phyloP scores from a whole-genome alignment of 2,888 invertebrate species.

The Callyntrura sp. region DNA sequence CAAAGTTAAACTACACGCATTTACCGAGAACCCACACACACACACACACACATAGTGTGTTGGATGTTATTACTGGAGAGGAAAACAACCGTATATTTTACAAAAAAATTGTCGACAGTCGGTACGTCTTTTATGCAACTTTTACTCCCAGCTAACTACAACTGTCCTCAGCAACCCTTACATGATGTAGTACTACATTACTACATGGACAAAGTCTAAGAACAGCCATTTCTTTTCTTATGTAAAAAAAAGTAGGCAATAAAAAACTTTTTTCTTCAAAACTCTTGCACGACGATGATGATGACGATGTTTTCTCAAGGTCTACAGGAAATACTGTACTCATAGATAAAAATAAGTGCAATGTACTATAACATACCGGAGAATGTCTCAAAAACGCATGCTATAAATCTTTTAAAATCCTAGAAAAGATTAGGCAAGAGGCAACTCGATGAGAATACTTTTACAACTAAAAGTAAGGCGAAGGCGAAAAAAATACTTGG shows the following conservation, averaged over 20 bases:
- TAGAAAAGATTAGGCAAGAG: conserved; percentile 58
- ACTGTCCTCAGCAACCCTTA: conserved; percentile 8
- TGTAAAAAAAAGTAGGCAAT: conserved; percentile 10
- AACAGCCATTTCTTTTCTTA: conserved; percentile 17
- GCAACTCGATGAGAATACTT: conserved; percentile 32
- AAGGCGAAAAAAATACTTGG: conserved; percentile 60
- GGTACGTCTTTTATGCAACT: conserved; percentile 25
- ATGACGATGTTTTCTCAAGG: conserved; percentile 56
- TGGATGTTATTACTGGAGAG: conserved; percentile 1
- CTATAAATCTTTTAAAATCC: conserved; percentile 73
- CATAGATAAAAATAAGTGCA: conserved; percentile 64
- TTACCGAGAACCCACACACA: neutral
- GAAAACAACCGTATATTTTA: conserved; percentile 18
- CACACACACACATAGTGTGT: too few species aligned
- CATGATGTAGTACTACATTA: conserved; percentile 42
- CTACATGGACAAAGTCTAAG: neutral
- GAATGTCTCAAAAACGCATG: conserved; percentile 53
- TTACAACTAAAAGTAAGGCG: conserved; percentile 2
- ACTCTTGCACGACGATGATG: conserved; percentile 8
- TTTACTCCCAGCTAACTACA: conserved; percentile 12
- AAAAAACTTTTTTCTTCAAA: conserved; percentile 25
- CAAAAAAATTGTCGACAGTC: conserved; percentile 40
- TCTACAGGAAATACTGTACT: conserved; percentile 48
- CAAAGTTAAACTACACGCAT: conserved; percentile 31
- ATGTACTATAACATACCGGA: neutral